Base-by-base conservation (phyloP, 2,888 invertebrate species). In the Drosophila subsilvestris region DNA sequence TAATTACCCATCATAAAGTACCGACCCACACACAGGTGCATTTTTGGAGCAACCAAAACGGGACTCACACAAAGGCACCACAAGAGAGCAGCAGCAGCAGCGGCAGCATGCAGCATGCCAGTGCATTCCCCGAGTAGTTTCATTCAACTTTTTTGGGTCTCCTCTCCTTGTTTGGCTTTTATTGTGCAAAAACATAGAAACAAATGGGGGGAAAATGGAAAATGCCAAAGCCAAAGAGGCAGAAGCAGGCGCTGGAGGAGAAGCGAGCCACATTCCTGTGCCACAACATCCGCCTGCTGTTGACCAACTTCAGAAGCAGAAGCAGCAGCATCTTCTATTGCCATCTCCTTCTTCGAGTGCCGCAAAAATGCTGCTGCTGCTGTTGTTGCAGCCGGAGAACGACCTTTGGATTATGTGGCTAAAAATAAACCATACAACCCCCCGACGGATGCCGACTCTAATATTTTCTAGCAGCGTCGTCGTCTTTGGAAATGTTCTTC, bases 401-500 rank as follows among this genome's bases (percentile, higher is more conserved):
- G 88, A 80, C 88, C 85, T 88, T 76, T 82, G 72, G 84, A 75
- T 82, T 68, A 73, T 84, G 85, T 81, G 74, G 88, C 90, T 88
- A 90, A 90, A 88, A 88, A 88, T 88, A 88, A 79, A 78, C 82
- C 73, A 37, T 58, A 42, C 42, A 20, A 66, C 32, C 53, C 56
- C 56, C 37, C 9, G 10, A 3, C 48, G 49, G 48, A 44, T 56
- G 44, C 27, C 12, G 74, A 58, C 49, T 89, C 85, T 85, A 81
- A 87, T 76, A 79, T 79, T 85, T 85, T 85, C 89, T 81, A 75
- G 63, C 62, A 80, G 53, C 55, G 57, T 20, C 74, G 69, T 27
- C 45, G 63, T 22, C 37, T 37, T 37, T 37, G 37, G 37, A 37
- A 37, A 37, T 57, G 73, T n/a, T 61, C 47, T 47, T 60, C 54